Evolutionary conservation across 2,888 invertebrate genomes (phyloP).

Genomic region (Portevinia maculata): DNA sequence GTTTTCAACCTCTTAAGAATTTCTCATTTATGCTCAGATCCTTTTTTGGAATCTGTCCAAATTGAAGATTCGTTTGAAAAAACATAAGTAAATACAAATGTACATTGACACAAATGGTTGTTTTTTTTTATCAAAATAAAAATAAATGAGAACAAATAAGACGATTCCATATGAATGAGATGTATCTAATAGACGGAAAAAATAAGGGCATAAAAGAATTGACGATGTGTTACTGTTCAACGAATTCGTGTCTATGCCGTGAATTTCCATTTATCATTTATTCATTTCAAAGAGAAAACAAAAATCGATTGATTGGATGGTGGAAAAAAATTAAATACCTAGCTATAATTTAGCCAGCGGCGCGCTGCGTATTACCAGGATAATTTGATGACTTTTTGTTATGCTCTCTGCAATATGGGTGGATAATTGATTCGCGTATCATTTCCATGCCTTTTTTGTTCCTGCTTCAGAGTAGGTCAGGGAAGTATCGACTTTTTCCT

Average conservation of each 20-base stretch:
- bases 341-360: background rate
- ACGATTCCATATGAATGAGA: background rate
- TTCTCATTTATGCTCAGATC: background rate
- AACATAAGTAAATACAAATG: slow-evolving; percentile 51
- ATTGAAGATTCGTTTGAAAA: slow-evolving; percentile 30
- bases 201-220: background rate
- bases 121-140: background rate
- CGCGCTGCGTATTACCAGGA: background rate
- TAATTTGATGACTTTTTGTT: slow-evolving; percentile 19
- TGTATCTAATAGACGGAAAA: background rate
- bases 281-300: background rate
- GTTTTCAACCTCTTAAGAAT: background rate
- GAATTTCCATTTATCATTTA: no score
- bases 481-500: slow-evolving; percentile 13
- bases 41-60: slow-evolving; percentile 54
- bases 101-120: slow-evolving; percentile 42
- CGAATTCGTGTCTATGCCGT: background rate
- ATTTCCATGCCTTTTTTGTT: background rate
- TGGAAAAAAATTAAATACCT: no score
- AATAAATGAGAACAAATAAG: slow-evolving; percentile 9
- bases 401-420: background rate
- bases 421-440: slow-evolving; percentile 25
- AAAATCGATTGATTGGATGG: background rate
- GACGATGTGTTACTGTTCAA: background rate
- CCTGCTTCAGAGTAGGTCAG: slow-evolving; percentile 10